Percentiles rank a stretch among this genome's conserved stretches.
phyloP scores from a whole-genome alignment of 2,797 vertebrate genomes.

The Labeo calbasu region DNA sequence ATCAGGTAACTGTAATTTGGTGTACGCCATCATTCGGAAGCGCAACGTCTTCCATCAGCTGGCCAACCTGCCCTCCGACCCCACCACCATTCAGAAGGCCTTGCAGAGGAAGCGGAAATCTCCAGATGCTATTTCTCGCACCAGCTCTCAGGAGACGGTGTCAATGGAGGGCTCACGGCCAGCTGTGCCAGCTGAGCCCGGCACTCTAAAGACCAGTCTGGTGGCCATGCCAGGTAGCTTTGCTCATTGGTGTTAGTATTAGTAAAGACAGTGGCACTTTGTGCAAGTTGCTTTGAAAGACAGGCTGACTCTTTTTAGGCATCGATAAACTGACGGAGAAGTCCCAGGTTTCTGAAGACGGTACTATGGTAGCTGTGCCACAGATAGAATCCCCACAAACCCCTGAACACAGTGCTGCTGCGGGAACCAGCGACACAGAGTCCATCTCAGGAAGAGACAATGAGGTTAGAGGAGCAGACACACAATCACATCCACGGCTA shows the following conservation, averaged over 20 bases:
- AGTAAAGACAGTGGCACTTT: not conserved
- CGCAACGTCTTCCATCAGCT: conserved; percentile 95
- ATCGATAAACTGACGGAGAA: conserved; percentile 98
- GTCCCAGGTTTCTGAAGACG: conserved; percentile 96
- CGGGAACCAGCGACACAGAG: conserved; percentile 80
- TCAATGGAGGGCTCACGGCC: conserved; percentile 97
- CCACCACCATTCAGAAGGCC: conserved; percentile 88
- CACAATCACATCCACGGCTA: not conserved
- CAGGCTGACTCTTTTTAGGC: conserved; percentile 70
- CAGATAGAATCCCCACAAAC: conserved; percentile 71
- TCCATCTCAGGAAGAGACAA: conserved; percentile 79
- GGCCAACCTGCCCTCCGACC: conserved; percentile 91
- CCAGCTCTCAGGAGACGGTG: conserved; percentile 89
- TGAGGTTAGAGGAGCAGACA: conserved; percentile 69
- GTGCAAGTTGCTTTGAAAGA: not conserved
- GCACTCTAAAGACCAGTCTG: conserved; percentile 92
- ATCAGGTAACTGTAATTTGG: conserved; percentile 84
- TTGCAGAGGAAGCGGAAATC: conserved; percentile 89
- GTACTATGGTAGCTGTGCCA: conserved; percentile 89
- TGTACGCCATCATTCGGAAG: conserved; percentile 98
- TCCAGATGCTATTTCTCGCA: conserved; percentile 88
- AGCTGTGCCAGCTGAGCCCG: conserved; percentile 91
- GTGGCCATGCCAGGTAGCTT: conserved; percentile 90
- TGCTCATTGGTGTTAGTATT: not conserved
- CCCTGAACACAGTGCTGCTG: conserved; percentile 70